Base-by-base conservation (phyloP, 2,888 invertebrate genomes). In the Hirtodrosophila cameraria region DNA sequence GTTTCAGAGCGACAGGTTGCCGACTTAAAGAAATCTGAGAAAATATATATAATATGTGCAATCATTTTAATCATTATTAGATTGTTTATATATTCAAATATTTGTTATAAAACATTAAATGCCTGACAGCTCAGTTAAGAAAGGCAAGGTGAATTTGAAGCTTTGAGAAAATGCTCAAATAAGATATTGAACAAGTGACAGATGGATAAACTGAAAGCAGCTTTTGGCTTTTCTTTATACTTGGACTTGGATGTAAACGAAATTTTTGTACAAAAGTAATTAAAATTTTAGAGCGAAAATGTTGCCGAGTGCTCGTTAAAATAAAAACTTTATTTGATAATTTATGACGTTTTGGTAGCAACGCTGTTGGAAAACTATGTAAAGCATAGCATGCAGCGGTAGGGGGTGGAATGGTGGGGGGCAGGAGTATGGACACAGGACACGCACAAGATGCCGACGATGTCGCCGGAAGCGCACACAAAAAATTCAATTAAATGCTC, bases 401-500 rank as follows among this genome's bases (percentile, higher is more conserved):
- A 15, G 23, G 20, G 18, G 12, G n/a, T 4, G 27, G 8, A 28
- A 8, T 1, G 27, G 12, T 2, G 18, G 20, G 2, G 8, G 18
- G 50, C 31, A 28, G 28, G 39, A n/a, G n/a, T n/a, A 8, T 50
- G 61, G 46, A 30, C 59, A 35, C 31, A 20, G 57, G 70, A 69
- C 70, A 65, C 45, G 61, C 75, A 52, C 57, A 75, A 74, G 78
- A 77, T 77, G 73, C 52, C 74, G 54, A 42, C 63, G 54, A 55
- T 43, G 63, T 54, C 63, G 48, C 41, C 64, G 54, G 36, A 54
- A 43, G 62, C 41, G 33, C 53, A 36, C 64, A 55, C 50, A 75
- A 73, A 77, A 76, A 77, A 77, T 81, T 77, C 81, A 77, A 77
- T 77, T 77, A 77, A 77, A 77, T 77, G 69, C 76, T 81, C 74